phyloP scores from a whole-genome alignment of 2,113 vertebrate genomes.

The Ciconia stormi region DNA sequence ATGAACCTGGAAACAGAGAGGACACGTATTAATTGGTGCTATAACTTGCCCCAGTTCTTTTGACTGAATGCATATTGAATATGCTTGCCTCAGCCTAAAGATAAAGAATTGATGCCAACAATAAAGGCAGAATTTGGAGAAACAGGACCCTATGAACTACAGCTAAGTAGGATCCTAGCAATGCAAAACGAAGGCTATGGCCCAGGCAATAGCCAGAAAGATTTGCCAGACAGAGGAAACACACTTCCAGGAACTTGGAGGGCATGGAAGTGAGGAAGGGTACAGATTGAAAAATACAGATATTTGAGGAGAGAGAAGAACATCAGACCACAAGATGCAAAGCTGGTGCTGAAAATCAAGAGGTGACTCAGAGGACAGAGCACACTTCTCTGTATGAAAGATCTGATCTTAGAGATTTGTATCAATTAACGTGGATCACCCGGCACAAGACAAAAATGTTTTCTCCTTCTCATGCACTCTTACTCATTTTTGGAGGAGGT shows the following conservation, averaged over 20 bases:
- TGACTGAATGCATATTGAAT: not conserved
- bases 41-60: not conserved
- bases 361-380: not conserved
- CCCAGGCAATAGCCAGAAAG: not conserved
- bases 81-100: not conserved
- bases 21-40: not conserved
- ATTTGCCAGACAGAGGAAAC: not conserved
- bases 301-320: not conserved
- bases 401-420: not conserved
- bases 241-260: not conserved
- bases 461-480: not conserved
- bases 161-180: not conserved
- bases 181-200: not conserved
- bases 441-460: accelerated
- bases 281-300: not conserved
- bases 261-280: not conserved
- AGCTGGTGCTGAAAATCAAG: not conserved
- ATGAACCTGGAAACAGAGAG: not conserved
- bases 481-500: not conserved
- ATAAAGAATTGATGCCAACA: not conserved
- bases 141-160: not conserved
- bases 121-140: not conserved
- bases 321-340: not conserved
- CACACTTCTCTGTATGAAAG: not conserved
- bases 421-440: accelerated